Evolutionary conservation across 2,797 vertebrate species (phyloP).

Genomic region (Chaetodon trifasciatus): DNA sequence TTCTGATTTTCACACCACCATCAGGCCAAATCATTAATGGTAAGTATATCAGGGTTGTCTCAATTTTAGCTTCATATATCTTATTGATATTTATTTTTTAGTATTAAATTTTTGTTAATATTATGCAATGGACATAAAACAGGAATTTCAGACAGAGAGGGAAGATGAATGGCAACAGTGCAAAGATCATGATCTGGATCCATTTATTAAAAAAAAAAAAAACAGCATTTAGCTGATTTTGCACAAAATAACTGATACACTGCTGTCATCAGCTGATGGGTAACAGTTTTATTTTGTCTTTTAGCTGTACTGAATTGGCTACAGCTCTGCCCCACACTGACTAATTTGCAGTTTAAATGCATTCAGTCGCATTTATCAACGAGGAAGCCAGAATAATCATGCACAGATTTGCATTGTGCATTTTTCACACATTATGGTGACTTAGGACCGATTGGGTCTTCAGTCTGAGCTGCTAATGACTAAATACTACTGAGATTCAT

Average conservation of each 20-base stretch:
- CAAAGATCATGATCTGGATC: not conserved
- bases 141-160: not conserved
- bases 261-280: not conserved
- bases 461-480: conserved; percentile 23
- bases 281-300: conserved; percentile 9
- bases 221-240: not conserved
- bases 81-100: too few species aligned
- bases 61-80: not conserved
- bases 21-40: not conserved
- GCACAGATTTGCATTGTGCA: conserved; percentile 30
- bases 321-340: not conserved
- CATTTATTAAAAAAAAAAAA: too few species aligned
- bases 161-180: not conserved
- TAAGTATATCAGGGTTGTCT: not conserved
- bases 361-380: conserved; percentile 30
- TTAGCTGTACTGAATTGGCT: not conserved
- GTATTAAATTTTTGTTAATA: not conserved
- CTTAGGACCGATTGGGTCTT: not conserved
- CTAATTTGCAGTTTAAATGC: conserved; percentile 59
- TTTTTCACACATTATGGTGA: conserved; percentile 19
- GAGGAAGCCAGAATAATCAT: conserved; percentile 45
- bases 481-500: conserved; percentile 38
- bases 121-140: not conserved
- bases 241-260: not conserved
- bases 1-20: not conserved